Evolutionary conservation across 2,797 vertebrate species (phyloP), one percentile per base, ranked within the genome.

Genomic region (Rhabdophis nuchalis): DNA sequence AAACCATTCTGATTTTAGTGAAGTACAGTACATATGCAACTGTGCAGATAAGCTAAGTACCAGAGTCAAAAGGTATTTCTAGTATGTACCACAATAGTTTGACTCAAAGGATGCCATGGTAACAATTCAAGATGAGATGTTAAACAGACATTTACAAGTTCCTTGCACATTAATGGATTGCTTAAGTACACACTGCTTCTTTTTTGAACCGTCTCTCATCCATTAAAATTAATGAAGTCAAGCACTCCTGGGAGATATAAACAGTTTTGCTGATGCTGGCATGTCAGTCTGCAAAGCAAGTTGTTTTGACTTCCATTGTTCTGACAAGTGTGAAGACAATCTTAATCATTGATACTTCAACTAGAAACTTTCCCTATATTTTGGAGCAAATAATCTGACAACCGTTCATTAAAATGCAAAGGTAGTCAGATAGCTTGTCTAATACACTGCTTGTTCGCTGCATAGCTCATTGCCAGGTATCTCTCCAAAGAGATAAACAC

Each of bases 321-420:
- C 57, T 89, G 14, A 61, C 25, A 89, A 92, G 87, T 53, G 52
- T 61, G 56, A 85, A 92, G 52, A 41, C 56, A 50, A 60, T 56
- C 54, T 46, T 50, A 77, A 27, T 46, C 32, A 86, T 29, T 46
- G 3, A n/a, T 85, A 41, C 29, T 85, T 46, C 54, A 82, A 64
- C 32, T 86, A 52, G 58, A 16, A 86, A 92, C 36, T 60, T 41
- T 89, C 52, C 16, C 9, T 64, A 36, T 11, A 77, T 36, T 92
- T 64, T 89, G n/a, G 50, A 89, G 57, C 56, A 86, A 92, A 86
- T 64, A 11, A 89, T 89, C 36, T 88, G 53, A 91, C 86, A 92
- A 86, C 36, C 82, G 5, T 89, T 89, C 58, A 86, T 86, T 89
- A 89, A 89, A 68, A 68, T 54, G 32, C 32, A 89, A 86, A 68